Base-by-base conservation (phyloP, 2,888 invertebrate species). In the Steinernema scapterisci region DNA sequence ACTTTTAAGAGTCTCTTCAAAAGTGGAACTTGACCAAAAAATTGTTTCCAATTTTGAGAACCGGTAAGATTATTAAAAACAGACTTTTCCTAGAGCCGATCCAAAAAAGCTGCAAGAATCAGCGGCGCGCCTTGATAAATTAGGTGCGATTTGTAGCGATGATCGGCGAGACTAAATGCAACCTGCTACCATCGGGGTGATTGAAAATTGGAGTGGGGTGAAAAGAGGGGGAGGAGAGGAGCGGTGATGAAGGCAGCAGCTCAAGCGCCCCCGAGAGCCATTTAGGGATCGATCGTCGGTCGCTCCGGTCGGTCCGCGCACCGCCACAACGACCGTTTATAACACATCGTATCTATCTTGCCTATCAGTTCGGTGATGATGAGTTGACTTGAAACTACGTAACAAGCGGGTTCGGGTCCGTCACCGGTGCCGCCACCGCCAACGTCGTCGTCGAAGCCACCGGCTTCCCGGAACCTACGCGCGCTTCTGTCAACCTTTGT, bases 271-370 rank as follows among this genome's bases (percentile, higher is more conserved):
- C 16, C 63, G 63, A 63, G 21, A 63, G 63, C 63, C 63, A 31
- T 63, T 63, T 63, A 31, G 31, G 63, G 63, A 63, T 63, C 63
- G 63, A 63, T 63, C 63, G 63, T 63, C 63, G 63, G 3, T 27
- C 63, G 54, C 25, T 19, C 25, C 21, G n/a, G n/a, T n/a, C 2
- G 54, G 63, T 63, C 16, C 27, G 63, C 63, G 63, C 63, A 63
- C 63, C 63, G 63, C 63, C 31, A 63, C 63, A 48, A 16, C 38
- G 38, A 9, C 63, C 63, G 27, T 63, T 63, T 63, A 63, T 63
- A 38, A 63, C 27, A 63, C 31, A 63, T 16, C 63, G 16, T 63
- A 63, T 63, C 63, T 27, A 27, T 63, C 63, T 63, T 63, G 63
- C 27, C 63, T 38, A 63, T 63, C 63, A 38, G 16, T 38, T 63